These are phyloP conservation scores for Tinea trinotella DNA, from an alignment of 2,888 invertebrate species.

Conservation along the genomic window DNA sequence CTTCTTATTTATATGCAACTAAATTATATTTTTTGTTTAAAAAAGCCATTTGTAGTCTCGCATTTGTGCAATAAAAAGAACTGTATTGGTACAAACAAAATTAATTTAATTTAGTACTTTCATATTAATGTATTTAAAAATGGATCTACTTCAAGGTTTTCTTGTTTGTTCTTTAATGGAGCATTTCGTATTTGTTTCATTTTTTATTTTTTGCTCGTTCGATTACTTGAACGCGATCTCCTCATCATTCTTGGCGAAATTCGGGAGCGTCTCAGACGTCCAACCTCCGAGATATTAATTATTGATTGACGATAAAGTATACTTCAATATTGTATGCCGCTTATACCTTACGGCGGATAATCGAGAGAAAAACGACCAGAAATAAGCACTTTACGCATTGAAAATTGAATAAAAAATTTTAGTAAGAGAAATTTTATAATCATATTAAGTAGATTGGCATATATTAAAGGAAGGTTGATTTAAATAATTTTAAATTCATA, in stretches of 20 bases:
- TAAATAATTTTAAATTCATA: too few relatives aligned
- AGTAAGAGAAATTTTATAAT: not conserved
- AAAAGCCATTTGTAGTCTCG: not conserved
- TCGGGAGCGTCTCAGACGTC: conserved; percentile 68
- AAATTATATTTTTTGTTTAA: too few relatives aligned
- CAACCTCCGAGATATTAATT: conserved; percentile 66
- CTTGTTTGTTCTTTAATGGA: conserved; percentile 54
- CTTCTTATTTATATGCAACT: too few relatives aligned
- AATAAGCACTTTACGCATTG: conserved; percentile 3
- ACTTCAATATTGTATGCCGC: conserved; percentile 54
- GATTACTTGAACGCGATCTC: conserved; percentile 71
- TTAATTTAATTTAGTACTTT: not conserved
- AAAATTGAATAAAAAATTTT: conserved; percentile 1
- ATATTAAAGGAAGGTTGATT: too few relatives aligned
- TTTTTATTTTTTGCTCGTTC: conserved; percentile 69
- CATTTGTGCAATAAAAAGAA: not conserved
- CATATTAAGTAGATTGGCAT: too few relatives aligned
- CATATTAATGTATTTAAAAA: conserved; percentile 17
- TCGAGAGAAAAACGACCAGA: conserved; percentile 5
- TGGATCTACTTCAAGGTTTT: conserved; percentile 38
- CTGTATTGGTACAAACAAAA: not conserved
- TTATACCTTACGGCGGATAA: conserved; percentile 25
- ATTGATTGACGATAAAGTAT: conserved; percentile 67
- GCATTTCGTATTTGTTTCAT: conserved; percentile 72
- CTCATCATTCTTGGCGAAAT: conserved; percentile 67